phyloP scores from a whole-genome alignment of 2,113 vertebrate species.

The Meles meles region DNA sequence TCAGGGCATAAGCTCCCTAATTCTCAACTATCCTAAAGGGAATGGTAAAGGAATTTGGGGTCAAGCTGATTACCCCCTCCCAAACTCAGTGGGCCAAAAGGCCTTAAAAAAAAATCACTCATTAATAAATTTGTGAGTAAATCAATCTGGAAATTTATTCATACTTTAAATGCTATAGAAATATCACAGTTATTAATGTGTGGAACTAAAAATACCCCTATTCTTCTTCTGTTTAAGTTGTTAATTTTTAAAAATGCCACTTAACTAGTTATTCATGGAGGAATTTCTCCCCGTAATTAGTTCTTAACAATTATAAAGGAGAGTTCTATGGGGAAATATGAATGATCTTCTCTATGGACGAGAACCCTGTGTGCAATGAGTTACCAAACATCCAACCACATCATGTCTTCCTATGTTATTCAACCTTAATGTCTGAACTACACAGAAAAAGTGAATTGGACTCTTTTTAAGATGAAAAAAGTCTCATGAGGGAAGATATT shows the following conservation, averaged over 20 bases:
- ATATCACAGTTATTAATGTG: not conserved
- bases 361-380: not conserved
- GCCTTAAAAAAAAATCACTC: not conserved
- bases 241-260: conserved; percentile 19
- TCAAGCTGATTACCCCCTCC: not conserved
- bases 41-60: conserved; percentile 36
- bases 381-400: not conserved
- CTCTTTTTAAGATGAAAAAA: conserved; percentile 20
- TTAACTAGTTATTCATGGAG: conserved; percentile 16
- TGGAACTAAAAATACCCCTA: conserved; percentile 20
- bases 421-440: conserved; percentile 30
- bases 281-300: not conserved
- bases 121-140: conserved; percentile 39
- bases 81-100: not conserved
- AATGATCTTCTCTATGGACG: conserved; percentile 12
- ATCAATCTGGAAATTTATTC: conserved; percentile 38
- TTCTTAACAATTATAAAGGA: conserved; percentile 26
- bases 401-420: not conserved
- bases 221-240: conserved; percentile 34
- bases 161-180: conserved; percentile 33
- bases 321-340: not conserved
- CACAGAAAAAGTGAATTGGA: conserved; percentile 17
- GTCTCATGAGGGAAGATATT: not conserved
- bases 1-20: conserved; percentile 35
- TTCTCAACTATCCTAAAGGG: conserved; percentile 33